These are phyloP conservation scores for Epicauta chinensis DNA, from an alignment of 1,140 invertebrate species.

Conservation along the genomic window DNA sequence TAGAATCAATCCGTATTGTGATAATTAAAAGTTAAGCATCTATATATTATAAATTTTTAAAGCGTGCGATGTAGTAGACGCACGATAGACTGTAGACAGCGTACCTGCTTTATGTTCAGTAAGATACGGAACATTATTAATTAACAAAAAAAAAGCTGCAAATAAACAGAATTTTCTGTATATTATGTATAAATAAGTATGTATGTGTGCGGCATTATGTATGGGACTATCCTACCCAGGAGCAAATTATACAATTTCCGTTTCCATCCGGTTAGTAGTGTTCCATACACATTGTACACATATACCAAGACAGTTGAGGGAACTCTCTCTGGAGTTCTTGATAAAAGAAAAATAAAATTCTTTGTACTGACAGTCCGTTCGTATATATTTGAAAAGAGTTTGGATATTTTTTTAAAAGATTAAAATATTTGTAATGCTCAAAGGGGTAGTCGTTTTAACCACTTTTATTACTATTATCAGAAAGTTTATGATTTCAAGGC, in stretches of 20 bases:
- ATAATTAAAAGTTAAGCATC: conserved; percentile 35
- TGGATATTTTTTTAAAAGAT: conserved; percentile 36
- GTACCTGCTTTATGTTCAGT: conserved; percentile 36
- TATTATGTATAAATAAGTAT: too few relatives aligned
- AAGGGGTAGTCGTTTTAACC: conserved; percentile 13
- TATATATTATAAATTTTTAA: conserved; percentile 8
- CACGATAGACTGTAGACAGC: conserved; percentile 35
- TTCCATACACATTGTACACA: neutral
- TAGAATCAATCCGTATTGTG: conserved; percentile 33
- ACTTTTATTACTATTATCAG: neutral
- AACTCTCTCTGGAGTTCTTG: neutral
- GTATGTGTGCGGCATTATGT: neutral
- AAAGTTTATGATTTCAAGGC: conserved; percentile 1
- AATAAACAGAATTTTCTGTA: too few relatives aligned
- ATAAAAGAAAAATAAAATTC: neutral
- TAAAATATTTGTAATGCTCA: conserved; percentile 32
- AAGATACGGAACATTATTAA: conserved; percentile 27
- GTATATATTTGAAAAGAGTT: conserved; percentile 33
- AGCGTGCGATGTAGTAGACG: conserved; percentile 25
- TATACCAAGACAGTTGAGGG: neutral
- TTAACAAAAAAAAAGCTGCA: too few relatives aligned
- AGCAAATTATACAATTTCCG: conserved; percentile 3
- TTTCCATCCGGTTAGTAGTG: neutral
- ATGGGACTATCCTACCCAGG: conserved; percentile 3
- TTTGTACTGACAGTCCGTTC: conserved; percentile 36